Evolutionary conservation across 2,888 invertebrate species (phyloP), one percentile per base, ranked within the genome.

Genomic region (Plebejus argus): DNA sequence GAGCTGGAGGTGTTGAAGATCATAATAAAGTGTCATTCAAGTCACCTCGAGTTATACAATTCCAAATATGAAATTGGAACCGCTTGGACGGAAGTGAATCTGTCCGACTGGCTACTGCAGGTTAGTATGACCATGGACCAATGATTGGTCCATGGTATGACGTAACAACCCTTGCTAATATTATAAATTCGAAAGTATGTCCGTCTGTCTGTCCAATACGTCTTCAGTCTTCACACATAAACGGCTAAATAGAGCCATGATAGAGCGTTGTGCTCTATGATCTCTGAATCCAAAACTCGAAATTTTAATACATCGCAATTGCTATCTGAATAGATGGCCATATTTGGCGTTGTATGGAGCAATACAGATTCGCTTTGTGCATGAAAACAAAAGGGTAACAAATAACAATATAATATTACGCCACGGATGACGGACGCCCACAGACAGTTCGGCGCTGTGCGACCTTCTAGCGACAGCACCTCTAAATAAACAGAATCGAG

Each of bases 361-460:
- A 33, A 66, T 66, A 66, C 66, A 66, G 66, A 66, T 66, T 66
- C 18, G 72, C 20, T 72, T 45, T 72, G 72, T 39, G 45, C 45
- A 45, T 72, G 72, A 83, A 84, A 85, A 45, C 45, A 45, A 83
- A 84, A 85, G 88, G 87, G 88, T 87, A 87, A 87, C 88, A 87
- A 87, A n/a, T n/a, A n/a, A n/a, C n/a, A n/a, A n/a, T n/a, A n/a
- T n/a, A 88, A 82, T 81, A 82, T 77, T 83, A 84, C 81, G 87
- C 83, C 85, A 88, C 82, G 81, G 79, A 79, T 83, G 81, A 88
- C 82, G 81, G 79, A 79, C 83, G 81, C 84, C 86, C 84, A 86
- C 86, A 83, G 79, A 78, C 81, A 78, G 39, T 39, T n/a, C 66
- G 66, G 66, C 66, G 66, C 66, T 66, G 66, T 33, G 28, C 28